Evolutionary conservation across 2,797 vertebrate species (phyloP).

Genomic region (Crypturellus tataupa): DNA sequence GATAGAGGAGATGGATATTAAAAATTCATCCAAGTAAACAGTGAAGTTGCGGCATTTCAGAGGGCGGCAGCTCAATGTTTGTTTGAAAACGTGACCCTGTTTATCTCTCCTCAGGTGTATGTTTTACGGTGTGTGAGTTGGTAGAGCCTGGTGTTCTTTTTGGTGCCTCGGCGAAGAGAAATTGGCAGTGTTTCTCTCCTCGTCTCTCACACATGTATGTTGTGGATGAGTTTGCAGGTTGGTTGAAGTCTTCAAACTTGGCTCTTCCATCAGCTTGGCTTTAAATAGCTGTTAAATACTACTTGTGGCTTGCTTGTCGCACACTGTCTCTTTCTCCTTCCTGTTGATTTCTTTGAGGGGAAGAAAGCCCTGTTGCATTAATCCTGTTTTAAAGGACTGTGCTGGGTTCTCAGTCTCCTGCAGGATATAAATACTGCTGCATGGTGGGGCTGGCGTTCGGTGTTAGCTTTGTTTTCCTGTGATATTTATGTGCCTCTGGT

Average conservation of each 20-base stretch:
- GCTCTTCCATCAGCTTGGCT: background rate
- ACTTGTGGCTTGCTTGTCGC: rapidly evolving
- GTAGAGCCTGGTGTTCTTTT: background rate
- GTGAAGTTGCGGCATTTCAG: background rate
- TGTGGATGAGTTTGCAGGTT: background rate
- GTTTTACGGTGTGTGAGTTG: background rate
- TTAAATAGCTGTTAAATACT: background rate
- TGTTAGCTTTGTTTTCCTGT: background rate
- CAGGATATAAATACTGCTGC: background rate
- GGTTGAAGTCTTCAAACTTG: background rate
- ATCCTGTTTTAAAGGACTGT: background rate
- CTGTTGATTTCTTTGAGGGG: background rate
- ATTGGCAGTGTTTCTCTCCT: background rate
- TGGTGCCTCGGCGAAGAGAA: background rate
- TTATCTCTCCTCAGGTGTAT: background rate
- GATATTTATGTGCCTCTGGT: background rate
- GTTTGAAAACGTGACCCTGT: background rate
- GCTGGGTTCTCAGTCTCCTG: background rate
- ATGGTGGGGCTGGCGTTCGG: background rate
- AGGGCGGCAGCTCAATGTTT: background rate
- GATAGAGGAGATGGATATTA: background rate
- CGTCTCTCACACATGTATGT: background rate
- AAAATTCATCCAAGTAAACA: background rate
- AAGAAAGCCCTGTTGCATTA: background rate
- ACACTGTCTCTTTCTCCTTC: background rate